Conservation (phyloP, 2,888 invertebrate genomes). For the Unio pictorum region DNA sequence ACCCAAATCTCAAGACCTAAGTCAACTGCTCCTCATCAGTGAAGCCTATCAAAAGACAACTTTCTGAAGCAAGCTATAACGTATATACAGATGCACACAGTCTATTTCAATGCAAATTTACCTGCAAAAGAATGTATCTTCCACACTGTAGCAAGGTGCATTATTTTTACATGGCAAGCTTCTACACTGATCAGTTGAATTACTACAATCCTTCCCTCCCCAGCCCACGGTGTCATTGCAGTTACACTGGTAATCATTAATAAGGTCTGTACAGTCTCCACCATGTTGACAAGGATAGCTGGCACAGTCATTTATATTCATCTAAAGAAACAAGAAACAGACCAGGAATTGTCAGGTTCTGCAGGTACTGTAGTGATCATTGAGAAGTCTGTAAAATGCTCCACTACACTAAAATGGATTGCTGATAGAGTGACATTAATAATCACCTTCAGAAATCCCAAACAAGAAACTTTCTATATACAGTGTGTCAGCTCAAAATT, state of each 20-base stretch:
- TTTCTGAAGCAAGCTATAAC: too few species aligned
- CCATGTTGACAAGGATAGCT: slow-evolving; percentile 95
- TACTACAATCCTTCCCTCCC: slow-evolving; percentile 38
- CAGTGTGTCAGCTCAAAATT: too few species aligned
- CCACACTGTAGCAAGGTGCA: slow-evolving; percentile 31
- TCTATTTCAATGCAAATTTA: slow-evolving; percentile 1
- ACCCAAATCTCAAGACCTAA: too few species aligned
- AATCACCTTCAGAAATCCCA: too few species aligned
- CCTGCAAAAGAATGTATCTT: slow-evolving; percentile 34
- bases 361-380: background rate
- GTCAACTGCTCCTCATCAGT: too few species aligned
- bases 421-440: too few species aligned
- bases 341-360: background rate
- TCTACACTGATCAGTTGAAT: slow-evolving; percentile 21
- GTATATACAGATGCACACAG: too few species aligned
- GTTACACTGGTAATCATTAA: slow-evolving; percentile 33
- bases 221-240: slow-evolving; percentile 34
- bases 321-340: slow-evolving; percentile 3
- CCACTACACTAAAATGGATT: too few species aligned
- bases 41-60: too few species aligned
- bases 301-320: slow-evolving; percentile 90
- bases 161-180: slow-evolving; percentile 22
- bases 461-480: too few species aligned
- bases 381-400: background rate
- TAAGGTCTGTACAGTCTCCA: slow-evolving; percentile 78